phyloP scores from a whole-genome alignment of 2,797 vertebrate genomes.

The Adelosebastes latens region DNA sequence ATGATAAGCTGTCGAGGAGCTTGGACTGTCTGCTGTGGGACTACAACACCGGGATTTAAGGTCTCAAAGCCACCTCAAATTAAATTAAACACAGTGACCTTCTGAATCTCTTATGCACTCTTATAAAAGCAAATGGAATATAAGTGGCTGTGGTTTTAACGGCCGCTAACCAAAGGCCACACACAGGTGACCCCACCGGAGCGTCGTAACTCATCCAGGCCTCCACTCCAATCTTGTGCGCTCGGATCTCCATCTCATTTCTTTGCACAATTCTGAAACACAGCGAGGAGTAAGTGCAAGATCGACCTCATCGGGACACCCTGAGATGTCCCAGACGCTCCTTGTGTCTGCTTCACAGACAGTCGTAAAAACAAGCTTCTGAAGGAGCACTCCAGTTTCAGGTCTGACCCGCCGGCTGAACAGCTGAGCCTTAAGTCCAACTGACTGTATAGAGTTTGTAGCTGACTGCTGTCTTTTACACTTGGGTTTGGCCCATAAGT shows the following conservation, averaged over 20 bases:
- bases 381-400: slow-evolving; percentile 11
- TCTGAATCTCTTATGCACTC: slow-evolving; percentile 53
- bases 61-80: slow-evolving; percentile 70
- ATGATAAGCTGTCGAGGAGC: slow-evolving; percentile 76
- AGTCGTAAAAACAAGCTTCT: slow-evolving; percentile 49
- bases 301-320: slow-evolving; percentile 11
- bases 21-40: slow-evolving; percentile 74
- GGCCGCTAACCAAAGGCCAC: slow-evolving; percentile 23
- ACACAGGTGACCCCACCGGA: slow-evolving; percentile 34
- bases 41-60: slow-evolving; percentile 63
- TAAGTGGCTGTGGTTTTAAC: slow-evolving; percentile 40
- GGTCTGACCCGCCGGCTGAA: slow-evolving; percentile 16
- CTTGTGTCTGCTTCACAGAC: slow-evolving; percentile 45
- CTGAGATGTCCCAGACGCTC: slow-evolving; percentile 18
- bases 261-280: not conserved
- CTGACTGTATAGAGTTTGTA: not conserved
- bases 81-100: slow-evolving; percentile 62
- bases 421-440: slow-evolving; percentile 44
- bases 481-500: slow-evolving; percentile 20
- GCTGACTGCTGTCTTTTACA: slow-evolving; percentile 19
- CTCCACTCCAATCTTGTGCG: not conserved
- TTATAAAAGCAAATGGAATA: slow-evolving; percentile 44
- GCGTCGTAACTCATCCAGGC: slow-evolving; percentile 39
- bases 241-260: not conserved
- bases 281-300: not conserved